These are phyloP conservation scores for Tenthredo amoena DNA, from an alignment of 2,888 invertebrate genomes.

Conservation along the genomic window DNA sequence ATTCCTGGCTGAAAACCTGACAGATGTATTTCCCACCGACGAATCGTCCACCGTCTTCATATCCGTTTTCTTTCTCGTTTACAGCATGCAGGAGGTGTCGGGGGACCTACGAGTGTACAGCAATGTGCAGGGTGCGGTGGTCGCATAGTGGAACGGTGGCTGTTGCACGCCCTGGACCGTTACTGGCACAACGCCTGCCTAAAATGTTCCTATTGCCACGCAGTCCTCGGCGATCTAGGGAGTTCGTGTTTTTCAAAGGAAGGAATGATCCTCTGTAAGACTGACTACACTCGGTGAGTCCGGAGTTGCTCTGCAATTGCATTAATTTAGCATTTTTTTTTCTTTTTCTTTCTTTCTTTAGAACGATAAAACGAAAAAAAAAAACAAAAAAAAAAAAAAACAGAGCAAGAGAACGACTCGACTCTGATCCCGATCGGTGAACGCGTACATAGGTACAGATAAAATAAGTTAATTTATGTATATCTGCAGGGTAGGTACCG, in stretches of 20 bases:
- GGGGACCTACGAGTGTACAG: slow-evolving; percentile 80
- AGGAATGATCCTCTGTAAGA: slow-evolving; percentile 97
- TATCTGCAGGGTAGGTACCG: background rate
- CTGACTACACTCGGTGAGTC: slow-evolving; percentile 95
- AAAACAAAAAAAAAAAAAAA: background rate
- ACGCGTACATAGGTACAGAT: too few relatives aligned
- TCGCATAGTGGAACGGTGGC: slow-evolving; percentile 94
- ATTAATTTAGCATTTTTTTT: background rate
- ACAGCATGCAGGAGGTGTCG: slow-evolving; percentile 75
- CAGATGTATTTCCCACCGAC: background rate
- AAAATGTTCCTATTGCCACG: slow-evolving; percentile 95
- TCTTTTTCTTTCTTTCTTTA: too few relatives aligned
- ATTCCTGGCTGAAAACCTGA: background rate
- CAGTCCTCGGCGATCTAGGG: slow-evolving; percentile 94
- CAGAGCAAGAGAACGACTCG: too few relatives aligned
- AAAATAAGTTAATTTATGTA: background rate
- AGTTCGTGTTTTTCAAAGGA: slow-evolving; percentile 95
- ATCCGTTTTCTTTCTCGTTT: background rate
- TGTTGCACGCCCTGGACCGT: slow-evolving; percentile 94
- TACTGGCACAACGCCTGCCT: slow-evolving; percentile 98
- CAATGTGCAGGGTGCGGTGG: slow-evolving; percentile 95
- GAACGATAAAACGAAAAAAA: background rate
- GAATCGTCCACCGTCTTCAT: background rate
- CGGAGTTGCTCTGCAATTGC: background rate
- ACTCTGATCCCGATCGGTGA: too few relatives aligned